A percentile compares a stretch with the other conserved stretches of the same genome.
These are phyloP conservation scores for Papilio gigon DNA, from an alignment of 2,888 invertebrate species.

Conservation along the genomic window DNA sequence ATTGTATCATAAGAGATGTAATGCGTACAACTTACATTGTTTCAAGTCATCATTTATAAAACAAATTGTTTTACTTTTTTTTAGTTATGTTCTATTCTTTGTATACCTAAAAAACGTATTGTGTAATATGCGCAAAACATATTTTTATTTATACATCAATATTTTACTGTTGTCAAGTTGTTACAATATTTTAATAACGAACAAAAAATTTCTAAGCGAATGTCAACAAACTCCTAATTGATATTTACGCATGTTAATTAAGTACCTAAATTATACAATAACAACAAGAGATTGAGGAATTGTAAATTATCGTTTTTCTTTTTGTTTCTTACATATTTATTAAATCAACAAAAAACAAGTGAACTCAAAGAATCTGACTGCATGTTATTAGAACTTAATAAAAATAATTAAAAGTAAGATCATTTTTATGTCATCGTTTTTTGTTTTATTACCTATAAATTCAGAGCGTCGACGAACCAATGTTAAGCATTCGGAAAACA, in stretches of 20 bases:
- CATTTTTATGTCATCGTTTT: neutral
- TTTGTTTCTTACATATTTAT: slow-evolving; percentile 42
- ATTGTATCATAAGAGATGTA: slow-evolving; percentile 33
- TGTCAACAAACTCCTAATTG: slow-evolving; percentile 56
- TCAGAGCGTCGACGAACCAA: no score
- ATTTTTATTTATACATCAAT: no score
- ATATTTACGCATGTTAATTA: slow-evolving; percentile 70
- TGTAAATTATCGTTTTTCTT: slow-evolving; percentile 50
- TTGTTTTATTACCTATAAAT: no score
- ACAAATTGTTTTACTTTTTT: slow-evolving; percentile 18
- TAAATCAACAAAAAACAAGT: neutral
- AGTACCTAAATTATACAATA: slow-evolving; percentile 72
- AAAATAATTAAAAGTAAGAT: neutral
- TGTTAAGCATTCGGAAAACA: no score
- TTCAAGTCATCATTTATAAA: neutral
- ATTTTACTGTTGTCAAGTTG: no score
- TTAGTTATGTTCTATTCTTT: slow-evolving; percentile 28
- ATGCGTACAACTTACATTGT: neutral
- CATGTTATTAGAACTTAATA: neutral
- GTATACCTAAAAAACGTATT: no score
- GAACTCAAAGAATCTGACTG: neutral
- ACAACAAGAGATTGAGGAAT: slow-evolving; percentile 64
- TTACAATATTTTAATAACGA: no score
- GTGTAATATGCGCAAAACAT: no score
- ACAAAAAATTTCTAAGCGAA: slow-evolving; percentile 49